These are phyloP conservation scores for Axis porcinus DNA, from an alignment of 2,113 vertebrate genomes.

Conservation along the genomic window DNA sequence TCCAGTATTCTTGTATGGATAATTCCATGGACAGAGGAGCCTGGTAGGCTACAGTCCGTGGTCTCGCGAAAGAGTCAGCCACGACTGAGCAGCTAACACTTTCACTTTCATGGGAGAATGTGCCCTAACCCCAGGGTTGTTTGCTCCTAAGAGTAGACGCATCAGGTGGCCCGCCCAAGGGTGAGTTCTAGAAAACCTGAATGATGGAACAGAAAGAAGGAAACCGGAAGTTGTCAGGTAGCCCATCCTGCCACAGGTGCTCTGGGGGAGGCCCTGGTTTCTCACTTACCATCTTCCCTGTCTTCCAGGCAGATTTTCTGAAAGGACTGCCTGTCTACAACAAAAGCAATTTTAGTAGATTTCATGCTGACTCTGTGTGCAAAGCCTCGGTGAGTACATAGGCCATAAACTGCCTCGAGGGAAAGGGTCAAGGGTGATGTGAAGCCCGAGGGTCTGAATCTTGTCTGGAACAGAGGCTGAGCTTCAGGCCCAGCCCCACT, in stretches of 20 bases:
- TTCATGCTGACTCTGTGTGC: conserved; percentile 98
- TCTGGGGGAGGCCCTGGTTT: neutral
- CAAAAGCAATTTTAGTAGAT: conserved; percentile 98
- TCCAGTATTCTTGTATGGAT: neutral
- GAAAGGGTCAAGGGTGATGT: neutral
- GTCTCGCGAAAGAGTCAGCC: neutral
- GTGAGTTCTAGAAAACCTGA: neutral
- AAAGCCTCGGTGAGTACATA: conserved; percentile 94
- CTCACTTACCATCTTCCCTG: neutral
- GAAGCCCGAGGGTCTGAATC: neutral
- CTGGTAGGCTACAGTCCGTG: neutral
- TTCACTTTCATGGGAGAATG: neutral
- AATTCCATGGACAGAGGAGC: neutral
- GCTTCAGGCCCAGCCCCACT: neutral
- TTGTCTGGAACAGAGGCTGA: neutral
- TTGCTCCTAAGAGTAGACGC: neutral
- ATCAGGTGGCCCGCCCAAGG: neutral
- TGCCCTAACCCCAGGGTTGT: neutral
- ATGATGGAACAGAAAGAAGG: no score
- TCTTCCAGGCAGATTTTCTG: conserved; percentile 94
- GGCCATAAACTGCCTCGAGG: neutral
- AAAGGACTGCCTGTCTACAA: conserved; percentile 99
- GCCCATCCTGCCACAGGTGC: neutral
- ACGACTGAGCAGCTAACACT: neutral
- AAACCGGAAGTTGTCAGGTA: accelerated